phyloP scores from a whole-genome alignment of 2,113 vertebrate genomes.

The Hypocryptadius cinnamomeus region DNA sequence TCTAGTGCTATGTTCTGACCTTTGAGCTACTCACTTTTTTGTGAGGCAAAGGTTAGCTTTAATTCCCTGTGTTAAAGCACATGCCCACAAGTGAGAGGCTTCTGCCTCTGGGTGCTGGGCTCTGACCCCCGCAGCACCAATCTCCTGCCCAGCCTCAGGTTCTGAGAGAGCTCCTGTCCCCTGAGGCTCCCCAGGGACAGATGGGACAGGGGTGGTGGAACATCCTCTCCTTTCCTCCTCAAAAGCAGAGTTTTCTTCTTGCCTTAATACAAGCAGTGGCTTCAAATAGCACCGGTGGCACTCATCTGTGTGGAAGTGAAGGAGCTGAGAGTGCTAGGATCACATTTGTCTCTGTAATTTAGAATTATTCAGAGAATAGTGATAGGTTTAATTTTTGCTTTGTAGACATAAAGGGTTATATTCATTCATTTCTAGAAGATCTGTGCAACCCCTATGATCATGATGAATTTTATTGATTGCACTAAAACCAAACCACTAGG shows the following conservation, averaged over 20 bases:
- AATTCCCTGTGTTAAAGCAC: background rate
- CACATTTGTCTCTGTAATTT: background rate
- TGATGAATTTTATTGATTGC: background rate
- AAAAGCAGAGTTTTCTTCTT: background rate
- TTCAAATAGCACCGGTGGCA: background rate
- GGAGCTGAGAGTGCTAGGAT: background rate
- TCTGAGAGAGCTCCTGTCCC: background rate
- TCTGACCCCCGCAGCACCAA: background rate
- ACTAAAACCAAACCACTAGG: background rate
- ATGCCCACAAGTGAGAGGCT: accelerated
- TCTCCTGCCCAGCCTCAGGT: too few species aligned
- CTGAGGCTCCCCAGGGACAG: background rate
- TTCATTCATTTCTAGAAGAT: background rate
- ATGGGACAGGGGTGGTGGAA: background rate
- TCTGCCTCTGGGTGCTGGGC: background rate
- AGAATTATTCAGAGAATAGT: background rate
- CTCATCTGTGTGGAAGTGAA: background rate
- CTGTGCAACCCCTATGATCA: background rate
- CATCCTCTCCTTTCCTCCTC: background rate
- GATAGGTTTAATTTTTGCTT: background rate
- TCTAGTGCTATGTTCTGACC: background rate
- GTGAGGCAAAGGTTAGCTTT: background rate
- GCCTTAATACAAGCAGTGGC: background rate
- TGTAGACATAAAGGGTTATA: background rate
- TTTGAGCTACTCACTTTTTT: background rate